Evolutionary conservation across 2,888 invertebrate genomes (phyloP).

Genomic region (Ormyrus nitidulus): DNA sequence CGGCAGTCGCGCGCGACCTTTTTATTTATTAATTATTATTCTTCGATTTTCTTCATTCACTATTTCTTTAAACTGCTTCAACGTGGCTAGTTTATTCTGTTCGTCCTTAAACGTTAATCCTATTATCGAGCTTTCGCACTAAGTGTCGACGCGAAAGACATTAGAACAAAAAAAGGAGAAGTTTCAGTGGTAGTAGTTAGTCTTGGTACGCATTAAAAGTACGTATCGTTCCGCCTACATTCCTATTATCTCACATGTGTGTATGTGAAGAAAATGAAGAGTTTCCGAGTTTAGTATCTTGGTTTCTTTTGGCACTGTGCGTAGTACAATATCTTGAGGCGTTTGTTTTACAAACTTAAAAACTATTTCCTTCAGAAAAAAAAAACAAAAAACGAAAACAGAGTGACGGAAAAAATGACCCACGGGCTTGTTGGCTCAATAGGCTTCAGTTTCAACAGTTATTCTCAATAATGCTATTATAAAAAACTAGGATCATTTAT

Average conservation of each 20-base stretch:
- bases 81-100: conserved; percentile 53
- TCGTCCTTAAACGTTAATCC: conserved; percentile 49
- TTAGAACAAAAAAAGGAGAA: conserved; percentile 19
- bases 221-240: conserved; percentile 39
- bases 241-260: conserved; percentile 9
- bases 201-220: conserved; percentile 38
- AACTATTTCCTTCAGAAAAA: conserved; percentile 14
- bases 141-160: conserved; percentile 24
- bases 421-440: conserved; percentile 46
- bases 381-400: conserved; percentile 11
- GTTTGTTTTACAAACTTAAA: conserved; percentile 43
- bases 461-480: conserved; percentile 53
- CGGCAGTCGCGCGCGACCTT: conserved; percentile 48
- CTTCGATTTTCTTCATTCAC: conserved; percentile 26
- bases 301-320: conserved; percentile 55
- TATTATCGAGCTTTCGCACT: conserved; percentile 49
- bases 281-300: neutral
- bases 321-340: conserved; percentile 29
- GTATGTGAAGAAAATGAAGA: conserved; percentile 24
- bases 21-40: conserved; percentile 32
- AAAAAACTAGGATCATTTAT: conserved; percentile 58
- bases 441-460: conserved; percentile 55
- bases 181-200: conserved; percentile 17
- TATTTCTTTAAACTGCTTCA: conserved; percentile 50
- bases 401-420: conserved; percentile 26